Conservation (phyloP, 2,797 vertebrate species). For the Labeo calbasu region DNA sequence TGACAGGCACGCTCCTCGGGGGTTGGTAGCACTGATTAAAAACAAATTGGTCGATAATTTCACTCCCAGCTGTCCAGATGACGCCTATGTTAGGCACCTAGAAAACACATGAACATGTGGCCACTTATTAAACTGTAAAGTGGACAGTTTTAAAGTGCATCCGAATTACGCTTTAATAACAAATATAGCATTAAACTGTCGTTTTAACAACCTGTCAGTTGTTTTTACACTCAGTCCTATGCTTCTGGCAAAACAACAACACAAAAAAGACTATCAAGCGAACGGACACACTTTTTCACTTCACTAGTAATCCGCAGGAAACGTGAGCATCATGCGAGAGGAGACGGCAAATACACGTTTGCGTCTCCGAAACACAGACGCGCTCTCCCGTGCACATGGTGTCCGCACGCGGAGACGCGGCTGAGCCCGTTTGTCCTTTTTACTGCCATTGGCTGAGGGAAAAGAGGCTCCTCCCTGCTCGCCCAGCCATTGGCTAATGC, state of each 20-base stretch:
- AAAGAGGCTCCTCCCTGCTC: conserved; percentile 75
- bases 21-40: conserved; percentile 23
- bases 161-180: neutral
- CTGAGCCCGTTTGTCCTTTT: conserved; percentile 64
- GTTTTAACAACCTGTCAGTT: neutral
- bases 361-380: conserved; percentile 66
- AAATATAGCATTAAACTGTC: no score
- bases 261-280: neutral
- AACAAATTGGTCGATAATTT: conserved; percentile 28
- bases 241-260: neutral
- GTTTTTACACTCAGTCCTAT: neutral
- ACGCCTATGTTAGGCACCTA: neutral
- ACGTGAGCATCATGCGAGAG: conserved; percentile 75
- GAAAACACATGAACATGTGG: neutral
- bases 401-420: conserved; percentile 73
- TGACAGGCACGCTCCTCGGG: conserved; percentile 40
- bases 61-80: neutral
- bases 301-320: conserved; percentile 76
- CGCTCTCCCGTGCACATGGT: conserved; percentile 79
- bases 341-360: conserved; percentile 74
- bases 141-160: neutral
- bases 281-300: conserved; percentile 64
- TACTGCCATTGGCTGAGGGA: conserved; percentile 67
- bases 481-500: conserved; percentile 80
- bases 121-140: neutral